Conservation (phyloP, 2,888 invertebrate species). For the Drosophila flavopinicola region DNA sequence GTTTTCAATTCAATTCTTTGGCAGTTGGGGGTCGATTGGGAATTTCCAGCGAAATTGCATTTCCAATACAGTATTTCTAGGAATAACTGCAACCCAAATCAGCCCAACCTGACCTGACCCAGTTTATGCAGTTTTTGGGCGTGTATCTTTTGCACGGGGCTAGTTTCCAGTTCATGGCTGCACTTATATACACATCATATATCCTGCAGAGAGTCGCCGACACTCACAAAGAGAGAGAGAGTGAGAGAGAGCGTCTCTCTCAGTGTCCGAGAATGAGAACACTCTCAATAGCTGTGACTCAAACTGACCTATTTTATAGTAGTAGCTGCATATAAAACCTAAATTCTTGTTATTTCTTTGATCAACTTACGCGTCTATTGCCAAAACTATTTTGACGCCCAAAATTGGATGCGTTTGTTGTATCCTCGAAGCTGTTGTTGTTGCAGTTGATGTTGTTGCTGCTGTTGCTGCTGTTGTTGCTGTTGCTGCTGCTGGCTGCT, state of each 20-base stretch:
- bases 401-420: constrained; percentile 59
- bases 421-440: constrained; percentile 72
- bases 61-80: constrained; percentile 51
- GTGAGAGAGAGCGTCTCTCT: constrained; percentile 9
- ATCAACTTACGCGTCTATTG: constrained; percentile 83
- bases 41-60: constrained; percentile 65
- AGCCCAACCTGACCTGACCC: constrained; percentile 68
- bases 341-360: background rate
- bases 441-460: constrained; percentile 54
- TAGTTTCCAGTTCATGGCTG: constrained; percentile 74
- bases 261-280: constrained; percentile 5
- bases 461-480: constrained; percentile 33
- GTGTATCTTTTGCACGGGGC: constrained; percentile 68
- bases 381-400: constrained; percentile 84
- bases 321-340: background rate
- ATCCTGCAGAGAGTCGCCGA: constrained; percentile 8
- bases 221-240: constrained; percentile 19
- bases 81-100: constrained; percentile 11
- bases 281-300: constrained; percentile 14
- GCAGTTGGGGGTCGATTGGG: constrained; percentile 53
- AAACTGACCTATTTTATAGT: constrained; percentile 48
- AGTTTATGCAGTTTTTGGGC: constrained; percentile 74
- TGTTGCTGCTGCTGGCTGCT: constrained; percentile 36
- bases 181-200: constrained; percentile 39
- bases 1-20: constrained; percentile 56